Evolutionary conservation across 2,888 invertebrate genomes (phyloP), one percentile per base, ranked within the genome.

Genomic region (Acronicta psi): DNA sequence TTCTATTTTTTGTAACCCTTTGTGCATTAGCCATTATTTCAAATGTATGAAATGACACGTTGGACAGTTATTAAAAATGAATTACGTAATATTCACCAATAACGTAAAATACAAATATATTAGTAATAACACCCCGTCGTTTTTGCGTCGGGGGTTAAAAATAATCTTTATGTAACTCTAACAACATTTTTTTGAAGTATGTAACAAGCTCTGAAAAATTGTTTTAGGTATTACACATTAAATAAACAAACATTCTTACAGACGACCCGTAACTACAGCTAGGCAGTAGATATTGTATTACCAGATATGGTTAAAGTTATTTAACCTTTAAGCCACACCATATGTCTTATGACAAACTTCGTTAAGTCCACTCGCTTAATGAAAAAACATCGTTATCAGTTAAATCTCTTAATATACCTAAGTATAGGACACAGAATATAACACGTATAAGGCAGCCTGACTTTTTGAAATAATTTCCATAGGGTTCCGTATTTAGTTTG

Each of bases 251-350:
- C 34, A 46, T 7, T 40, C 9, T 23, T n/a, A 58, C 36, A 40
- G 20, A 50, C 66, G 20, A 18, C 46, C 46, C 31, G 9, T 11
- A 47, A 17, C 16, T 20, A 11, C n/a, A 18, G 46, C 38, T 54
- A n/a, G n/a, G n/a, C n/a, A n/a, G 31, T 50, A 50, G 49, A 58
- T 72, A 66, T 51, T 51, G 50, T 9, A 45, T 45, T 36, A 55
- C 47, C 40, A 47, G 43, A 42, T 59, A 64, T 69, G 53, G 71
- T 55, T 14, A 73, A n/a, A 64, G 59, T 51, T 56, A 69, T 69
- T 74, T 69, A 69, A 71, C 71, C 74, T 71, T 71, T 71, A 73
- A 41, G 18, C 55, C 57, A 74, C 74, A 71, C 71, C 74, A 71
- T 74, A 68, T 72, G 68, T 72, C 59, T 54, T 54, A 47, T 59